These are phyloP conservation scores for Whitmania pigra DNA, from an alignment of 1,140 invertebrate genomes.

Conservation along the genomic window DNA sequence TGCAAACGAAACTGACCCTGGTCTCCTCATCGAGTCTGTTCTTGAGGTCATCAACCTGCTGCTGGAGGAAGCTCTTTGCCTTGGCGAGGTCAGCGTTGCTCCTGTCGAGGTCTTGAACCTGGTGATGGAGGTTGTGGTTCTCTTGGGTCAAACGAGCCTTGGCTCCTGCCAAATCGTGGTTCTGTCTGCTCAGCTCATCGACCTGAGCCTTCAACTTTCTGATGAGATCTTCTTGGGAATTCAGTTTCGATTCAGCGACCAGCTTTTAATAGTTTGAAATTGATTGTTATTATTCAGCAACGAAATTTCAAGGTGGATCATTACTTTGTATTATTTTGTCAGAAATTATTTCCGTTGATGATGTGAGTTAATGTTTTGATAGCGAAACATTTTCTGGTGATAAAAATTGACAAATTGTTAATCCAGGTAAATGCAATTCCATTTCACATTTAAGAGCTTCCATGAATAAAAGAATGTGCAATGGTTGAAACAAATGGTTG, in stretches of 20 bases:
- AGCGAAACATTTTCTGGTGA: too few species aligned
- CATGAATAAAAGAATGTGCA: too few species aligned
- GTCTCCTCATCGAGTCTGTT: conserved; percentile 39
- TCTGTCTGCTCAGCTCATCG: conserved; percentile 39
- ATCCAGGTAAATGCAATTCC: too few species aligned
- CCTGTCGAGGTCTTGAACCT: conserved; percentile 41
- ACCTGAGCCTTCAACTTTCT: conserved; percentile 36
- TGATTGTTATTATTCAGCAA: neutral
- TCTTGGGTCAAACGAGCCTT: conserved; percentile 40
- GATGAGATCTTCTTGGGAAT: conserved; percentile 35
- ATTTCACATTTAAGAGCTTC: too few species aligned
- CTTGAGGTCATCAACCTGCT: conserved; percentile 38
- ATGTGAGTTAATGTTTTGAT: too few species aligned
- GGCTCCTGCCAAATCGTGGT: conserved; percentile 35
- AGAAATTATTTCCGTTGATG: too few species aligned
- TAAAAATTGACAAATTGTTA: too few species aligned
- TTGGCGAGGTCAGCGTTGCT: conserved; percentile 38
- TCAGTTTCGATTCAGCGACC: conserved; percentile 36
- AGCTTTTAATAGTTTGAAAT: conserved; percentile 25
- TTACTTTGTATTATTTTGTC: too few species aligned
- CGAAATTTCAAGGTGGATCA: too few species aligned
- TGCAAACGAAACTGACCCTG: neutral
- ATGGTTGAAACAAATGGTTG: too few species aligned
- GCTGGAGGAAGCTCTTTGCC: conserved; percentile 36
- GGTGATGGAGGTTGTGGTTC: conserved; percentile 42